Conservation (phyloP, 2,888 invertebrate genomes). For the Lasioglossum morio region DNA sequence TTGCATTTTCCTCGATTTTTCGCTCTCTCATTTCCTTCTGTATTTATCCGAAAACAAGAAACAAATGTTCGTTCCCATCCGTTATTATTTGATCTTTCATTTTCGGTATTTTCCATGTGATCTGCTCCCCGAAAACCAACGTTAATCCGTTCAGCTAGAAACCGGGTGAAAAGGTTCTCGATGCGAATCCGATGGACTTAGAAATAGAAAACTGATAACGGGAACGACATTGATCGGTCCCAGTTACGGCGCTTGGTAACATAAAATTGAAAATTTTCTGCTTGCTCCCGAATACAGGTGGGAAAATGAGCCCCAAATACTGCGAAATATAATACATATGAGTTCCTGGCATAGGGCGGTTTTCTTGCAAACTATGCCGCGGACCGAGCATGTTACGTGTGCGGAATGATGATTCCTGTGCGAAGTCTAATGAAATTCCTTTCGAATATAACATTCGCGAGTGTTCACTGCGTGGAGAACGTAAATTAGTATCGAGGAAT, state of each 20-base stretch:
- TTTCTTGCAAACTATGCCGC: constrained; percentile 20
- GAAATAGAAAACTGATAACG: constrained; percentile 29
- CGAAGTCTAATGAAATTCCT: constrained; percentile 47
- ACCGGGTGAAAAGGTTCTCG: neutral
- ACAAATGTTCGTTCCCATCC: neutral
- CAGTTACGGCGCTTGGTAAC: constrained; percentile 17
- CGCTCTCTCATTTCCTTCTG: neutral
- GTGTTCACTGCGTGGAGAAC: neutral
- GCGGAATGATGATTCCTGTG: constrained; percentile 19
- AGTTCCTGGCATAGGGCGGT: neutral
- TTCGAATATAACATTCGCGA: constrained; percentile 10
- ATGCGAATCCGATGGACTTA: constrained; percentile 2
- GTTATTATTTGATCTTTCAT: neutral
- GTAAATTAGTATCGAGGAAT: constrained; percentile 32
- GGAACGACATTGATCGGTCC: constrained; percentile 28
- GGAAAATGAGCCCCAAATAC: constrained; percentile 22
- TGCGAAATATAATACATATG: neutral
- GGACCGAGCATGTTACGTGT: constrained; percentile 19
- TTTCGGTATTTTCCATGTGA: neutral
- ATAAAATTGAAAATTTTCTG: constrained; percentile 46
- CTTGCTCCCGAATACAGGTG: neutral
- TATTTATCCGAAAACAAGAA: neutral
- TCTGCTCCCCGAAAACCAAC: neutral
- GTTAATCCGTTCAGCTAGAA: constrained; percentile 8
- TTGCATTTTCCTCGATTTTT: neutral